These are phyloP conservation scores for Bathynomus jamesi DNA, from an alignment of 1,140 invertebrate species.

Conservation along the genomic window DNA sequence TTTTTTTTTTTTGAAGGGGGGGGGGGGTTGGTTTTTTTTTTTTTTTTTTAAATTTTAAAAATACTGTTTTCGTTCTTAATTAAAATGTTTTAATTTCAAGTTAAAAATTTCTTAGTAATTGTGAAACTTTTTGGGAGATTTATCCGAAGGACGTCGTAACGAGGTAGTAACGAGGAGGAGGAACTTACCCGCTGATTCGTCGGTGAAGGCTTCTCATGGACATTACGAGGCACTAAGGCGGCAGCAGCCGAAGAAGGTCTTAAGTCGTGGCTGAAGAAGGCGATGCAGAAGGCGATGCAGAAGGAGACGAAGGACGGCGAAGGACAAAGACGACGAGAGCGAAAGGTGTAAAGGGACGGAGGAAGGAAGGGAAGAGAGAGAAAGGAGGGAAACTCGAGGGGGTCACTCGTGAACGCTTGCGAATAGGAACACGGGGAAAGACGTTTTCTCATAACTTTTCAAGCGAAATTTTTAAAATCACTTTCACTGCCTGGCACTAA, in stretches of 20 bases:
- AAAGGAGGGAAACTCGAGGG: neutral
- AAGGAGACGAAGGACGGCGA: neutral
- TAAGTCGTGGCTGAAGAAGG: neutral
- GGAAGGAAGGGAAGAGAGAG: neutral
- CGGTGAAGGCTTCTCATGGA: neutral
- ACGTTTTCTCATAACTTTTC: neutral
- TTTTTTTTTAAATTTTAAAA: too few relatives aligned
- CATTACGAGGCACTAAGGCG: neutral
- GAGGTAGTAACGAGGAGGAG: neutral
- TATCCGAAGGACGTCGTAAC: neutral
- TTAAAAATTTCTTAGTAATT: neutral
- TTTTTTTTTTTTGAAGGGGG: too few relatives aligned
- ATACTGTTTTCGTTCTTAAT: too few relatives aligned
- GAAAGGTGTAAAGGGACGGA: neutral
- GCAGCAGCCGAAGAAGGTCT: neutral
- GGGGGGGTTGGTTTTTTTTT: too few relatives aligned
- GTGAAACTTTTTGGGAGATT: neutral
- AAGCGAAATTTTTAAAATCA: neutral
- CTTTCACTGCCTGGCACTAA: neutral
- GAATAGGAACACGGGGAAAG: neutral
- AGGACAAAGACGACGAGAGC: neutral
- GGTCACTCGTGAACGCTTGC: neutral
- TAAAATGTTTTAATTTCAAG: too few relatives aligned
- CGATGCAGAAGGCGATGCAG: neutral
- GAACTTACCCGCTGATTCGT: neutral